phyloP scores from a whole-genome alignment of 1,140 invertebrate genomes.

The Aphidius gifuensis region DNA sequence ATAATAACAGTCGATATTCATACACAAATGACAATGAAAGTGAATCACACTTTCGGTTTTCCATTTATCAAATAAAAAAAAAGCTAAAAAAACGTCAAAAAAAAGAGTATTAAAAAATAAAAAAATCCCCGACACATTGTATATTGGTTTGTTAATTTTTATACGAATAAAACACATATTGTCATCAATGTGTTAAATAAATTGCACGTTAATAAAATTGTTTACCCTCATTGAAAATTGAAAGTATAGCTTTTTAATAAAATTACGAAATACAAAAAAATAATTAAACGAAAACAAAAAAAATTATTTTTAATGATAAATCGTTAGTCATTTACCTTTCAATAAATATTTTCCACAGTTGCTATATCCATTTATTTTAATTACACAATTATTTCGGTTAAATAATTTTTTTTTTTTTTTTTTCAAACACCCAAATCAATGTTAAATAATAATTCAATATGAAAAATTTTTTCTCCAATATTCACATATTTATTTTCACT shows the following conservation, averaged over 20 bases:
- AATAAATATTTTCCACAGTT: constrained; percentile 5
- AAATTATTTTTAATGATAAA: constrained; percentile 22
- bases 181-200: constrained; percentile 13
- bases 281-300: constrained; percentile 1
- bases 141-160: constrained; percentile 11
- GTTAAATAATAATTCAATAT: too few relatives aligned
- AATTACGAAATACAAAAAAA: constrained; percentile 1
- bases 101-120: constrained; percentile 18
- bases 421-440: background rate
- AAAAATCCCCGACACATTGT: constrained; percentile 2
- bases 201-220: constrained; percentile 23
- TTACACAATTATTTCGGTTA: constrained; percentile 5
- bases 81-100: constrained; percentile 12
- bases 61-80: constrained; percentile 24
- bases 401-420: constrained; percentile 5
- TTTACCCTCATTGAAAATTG: constrained; percentile 20
- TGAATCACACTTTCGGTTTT: constrained; percentile 41
- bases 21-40: constrained; percentile 40
- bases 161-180: background rate
- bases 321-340: constrained; percentile 13
- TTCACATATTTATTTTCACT: too few relatives aligned
- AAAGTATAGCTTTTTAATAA: constrained; percentile 23
- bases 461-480: too few relatives aligned
- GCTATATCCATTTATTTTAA: constrained; percentile 7
- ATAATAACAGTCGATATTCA: constrained; percentile 12